Evolutionary conservation across 2,113 vertebrate genomes (phyloP).

Genomic region (Tenrec ecaudatus): DNA sequence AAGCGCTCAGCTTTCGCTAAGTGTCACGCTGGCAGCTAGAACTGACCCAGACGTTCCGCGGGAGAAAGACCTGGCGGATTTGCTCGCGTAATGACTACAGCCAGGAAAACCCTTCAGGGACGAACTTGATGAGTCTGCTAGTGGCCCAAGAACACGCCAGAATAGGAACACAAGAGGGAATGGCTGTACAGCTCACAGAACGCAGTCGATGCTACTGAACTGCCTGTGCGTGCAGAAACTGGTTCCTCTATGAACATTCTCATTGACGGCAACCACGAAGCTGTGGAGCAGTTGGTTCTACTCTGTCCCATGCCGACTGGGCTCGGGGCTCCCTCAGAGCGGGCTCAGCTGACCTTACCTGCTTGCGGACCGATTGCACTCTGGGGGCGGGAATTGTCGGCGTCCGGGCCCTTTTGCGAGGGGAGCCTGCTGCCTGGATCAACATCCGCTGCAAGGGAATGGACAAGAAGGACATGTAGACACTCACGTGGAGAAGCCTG

Average conservation of each 20-base stretch:
- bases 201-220: neutral
- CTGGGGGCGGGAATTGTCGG: conserved; percentile 94
- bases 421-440: conserved; percentile 93
- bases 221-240: no score
- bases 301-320: neutral
- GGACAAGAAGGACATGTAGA: neutral
- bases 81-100: neutral
- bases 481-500: neutral
- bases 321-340: neutral
- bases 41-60: neutral
- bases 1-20: neutral
- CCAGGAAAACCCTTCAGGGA: neutral
- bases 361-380: conserved; percentile 94
- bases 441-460: conserved; percentile 92
- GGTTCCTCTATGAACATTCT: neutral
- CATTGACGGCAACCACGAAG: neutral
- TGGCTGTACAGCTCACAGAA: neutral
- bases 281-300: neutral
- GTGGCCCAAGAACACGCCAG: no score
- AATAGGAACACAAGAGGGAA: neutral
- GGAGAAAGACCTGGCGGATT: neutral
- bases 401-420: conserved; percentile 94
- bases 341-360: conserved; percentile 88
- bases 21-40: neutral
- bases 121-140: neutral